Percentiles rank a stretch among this genome's conserved stretches.
Evolutionary conservation across 2,113 vertebrate genomes (phyloP).

Genomic region (Ciconia boyciana): DNA sequence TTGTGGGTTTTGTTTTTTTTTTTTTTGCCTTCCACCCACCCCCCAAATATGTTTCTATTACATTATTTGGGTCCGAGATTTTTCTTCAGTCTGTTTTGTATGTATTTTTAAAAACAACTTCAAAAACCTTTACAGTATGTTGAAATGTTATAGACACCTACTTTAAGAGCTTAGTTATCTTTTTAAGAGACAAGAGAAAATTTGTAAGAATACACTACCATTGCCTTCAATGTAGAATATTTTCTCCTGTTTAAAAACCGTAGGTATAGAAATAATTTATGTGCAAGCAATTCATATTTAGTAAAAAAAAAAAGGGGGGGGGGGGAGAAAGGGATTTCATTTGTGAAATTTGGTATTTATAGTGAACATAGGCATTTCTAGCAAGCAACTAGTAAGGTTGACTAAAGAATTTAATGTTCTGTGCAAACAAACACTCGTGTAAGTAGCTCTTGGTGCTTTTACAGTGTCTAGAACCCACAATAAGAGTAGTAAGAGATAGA

Average conservation of each 20-base stretch:
- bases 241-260: background rate
- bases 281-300: background rate
- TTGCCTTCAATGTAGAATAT: background rate
- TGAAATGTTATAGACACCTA: background rate
- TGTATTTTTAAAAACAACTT: background rate
- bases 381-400: background rate
- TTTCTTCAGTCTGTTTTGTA: background rate
- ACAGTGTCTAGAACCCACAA: background rate
- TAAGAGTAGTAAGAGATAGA: background rate
- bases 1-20: background rate
- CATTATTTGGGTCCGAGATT: background rate
- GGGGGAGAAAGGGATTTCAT: accelerated
- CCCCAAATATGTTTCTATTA: background rate
- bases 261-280: background rate
- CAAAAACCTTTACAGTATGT: background rate
- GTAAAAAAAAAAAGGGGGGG: accelerated
- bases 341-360: background rate
- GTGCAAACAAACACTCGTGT: background rate
- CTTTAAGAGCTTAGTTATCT: background rate
- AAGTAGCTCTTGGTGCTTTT: background rate
- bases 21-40: too few relatives aligned
- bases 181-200: background rate
- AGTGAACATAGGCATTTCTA: background rate
- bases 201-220: background rate
- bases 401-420: background rate